Evolutionary conservation across 2,888 invertebrate genomes (phyloP).

Genomic region (Junonia oenone): DNA sequence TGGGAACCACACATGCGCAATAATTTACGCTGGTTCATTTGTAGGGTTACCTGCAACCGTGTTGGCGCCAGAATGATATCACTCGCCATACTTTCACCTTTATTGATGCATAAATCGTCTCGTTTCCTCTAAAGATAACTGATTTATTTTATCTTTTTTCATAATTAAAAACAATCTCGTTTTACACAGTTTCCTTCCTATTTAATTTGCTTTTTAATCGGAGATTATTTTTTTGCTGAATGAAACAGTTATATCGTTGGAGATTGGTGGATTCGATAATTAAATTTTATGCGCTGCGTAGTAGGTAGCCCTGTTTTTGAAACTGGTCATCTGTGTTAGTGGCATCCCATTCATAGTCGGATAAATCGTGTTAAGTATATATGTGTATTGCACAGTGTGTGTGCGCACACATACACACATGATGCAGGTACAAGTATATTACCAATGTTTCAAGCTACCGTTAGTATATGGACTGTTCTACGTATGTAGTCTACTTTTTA

Average conservation of each 20-base stretch:
- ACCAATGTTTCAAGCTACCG: slow-evolving; percentile 29
- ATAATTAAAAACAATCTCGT: slow-evolving; percentile 12
- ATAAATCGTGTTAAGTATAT: slow-evolving; percentile 18
- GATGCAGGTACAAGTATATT: slow-evolving; percentile 2
- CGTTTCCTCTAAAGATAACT: slow-evolving; percentile 19
- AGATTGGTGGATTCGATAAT: background rate
- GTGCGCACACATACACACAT: slow-evolving; percentile 12
- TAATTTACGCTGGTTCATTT: slow-evolving; percentile 63
- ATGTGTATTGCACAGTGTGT: background rate
- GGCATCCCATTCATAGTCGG: slow-evolving; percentile 23
- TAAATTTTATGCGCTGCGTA: slow-evolving; percentile 2
- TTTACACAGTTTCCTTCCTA: slow-evolving; percentile 9
- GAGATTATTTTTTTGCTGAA: background rate
- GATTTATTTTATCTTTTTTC: slow-evolving; percentile 18
- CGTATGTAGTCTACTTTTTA: slow-evolving; percentile 29
- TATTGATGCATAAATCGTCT: slow-evolving; percentile 24
- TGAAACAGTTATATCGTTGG: background rate
- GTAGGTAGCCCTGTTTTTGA: slow-evolving; percentile 10
- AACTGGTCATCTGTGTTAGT: background rate
- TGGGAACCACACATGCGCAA: slow-evolving; percentile 70
- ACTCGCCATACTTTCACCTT: slow-evolving; percentile 36
- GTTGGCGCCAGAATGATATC: slow-evolving; percentile 29
- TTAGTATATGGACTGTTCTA: slow-evolving; percentile 23
- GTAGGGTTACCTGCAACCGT: slow-evolving; percentile 51
- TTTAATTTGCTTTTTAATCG: background rate